Conservation (phyloP, 2,797 vertebrate genomes). For the Hyperoplus lanceolatus region DNA sequence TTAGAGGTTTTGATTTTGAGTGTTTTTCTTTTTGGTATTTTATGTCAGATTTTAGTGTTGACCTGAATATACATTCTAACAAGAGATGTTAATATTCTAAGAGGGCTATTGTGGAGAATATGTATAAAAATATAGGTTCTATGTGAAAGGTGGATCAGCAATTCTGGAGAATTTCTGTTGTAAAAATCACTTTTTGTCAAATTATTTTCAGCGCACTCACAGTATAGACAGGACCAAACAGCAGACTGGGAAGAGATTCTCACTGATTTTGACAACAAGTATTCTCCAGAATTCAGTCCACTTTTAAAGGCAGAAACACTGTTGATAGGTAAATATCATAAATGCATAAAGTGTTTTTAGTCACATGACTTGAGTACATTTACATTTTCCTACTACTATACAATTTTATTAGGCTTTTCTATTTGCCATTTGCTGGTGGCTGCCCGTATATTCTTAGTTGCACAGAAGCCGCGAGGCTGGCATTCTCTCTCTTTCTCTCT, state of each 20-base stretch:
- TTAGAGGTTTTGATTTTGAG: background rate
- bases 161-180: too few species aligned
- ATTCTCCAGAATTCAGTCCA: too few species aligned
- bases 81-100: background rate
- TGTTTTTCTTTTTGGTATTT: background rate
- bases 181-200: too few species aligned
- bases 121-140: background rate
- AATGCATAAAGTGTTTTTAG: background rate
- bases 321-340: background rate
- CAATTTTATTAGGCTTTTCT: constrained; percentile 8
- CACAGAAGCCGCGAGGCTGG: background rate
- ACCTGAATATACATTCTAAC: background rate
- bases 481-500: constrained; percentile 7
- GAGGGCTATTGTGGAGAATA: background rate
- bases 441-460: constrained; percentile 34
- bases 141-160: too few species aligned
- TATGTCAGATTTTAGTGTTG: constrained; percentile 19
- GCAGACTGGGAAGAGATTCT: too few species aligned
- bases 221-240: too few species aligned
- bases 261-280: too few species aligned
- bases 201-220: too few species aligned
- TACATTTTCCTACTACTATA: background rate
- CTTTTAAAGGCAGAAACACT: background rate
- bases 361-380: background rate
- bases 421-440: background rate